Evolutionary conservation across 2,797 vertebrate genomes (phyloP).

Genomic region (Squalus acanthias): DNA sequence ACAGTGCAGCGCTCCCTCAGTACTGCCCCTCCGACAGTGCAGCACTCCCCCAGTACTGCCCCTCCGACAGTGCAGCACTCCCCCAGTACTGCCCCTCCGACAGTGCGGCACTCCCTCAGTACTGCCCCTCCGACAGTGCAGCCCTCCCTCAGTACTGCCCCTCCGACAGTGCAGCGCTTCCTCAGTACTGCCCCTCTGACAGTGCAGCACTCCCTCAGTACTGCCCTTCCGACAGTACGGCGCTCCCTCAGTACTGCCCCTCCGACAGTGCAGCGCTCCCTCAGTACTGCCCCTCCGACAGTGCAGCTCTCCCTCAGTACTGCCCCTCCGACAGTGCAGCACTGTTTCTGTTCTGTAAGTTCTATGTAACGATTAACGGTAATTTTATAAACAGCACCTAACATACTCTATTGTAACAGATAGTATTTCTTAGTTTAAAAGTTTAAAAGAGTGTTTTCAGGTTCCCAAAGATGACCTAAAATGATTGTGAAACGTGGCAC

Average conservation of each 20-base stretch:
- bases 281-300: neutral
- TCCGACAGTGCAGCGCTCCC: neutral
- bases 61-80: neutral
- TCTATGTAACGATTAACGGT: too few species aligned
- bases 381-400: too few species aligned
- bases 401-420: too few species aligned
- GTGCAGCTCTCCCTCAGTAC: neutral
- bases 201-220: neutral
- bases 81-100: neutral
- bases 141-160: neutral
- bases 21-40: neutral
- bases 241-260: too few species aligned
- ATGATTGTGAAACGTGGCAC: too few species aligned
- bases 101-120: neutral
- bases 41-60: neutral
- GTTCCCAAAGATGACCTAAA: too few species aligned
- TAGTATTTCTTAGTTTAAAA: too few species aligned
- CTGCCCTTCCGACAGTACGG: neutral
- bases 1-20: neutral
- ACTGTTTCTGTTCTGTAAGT: neutral
- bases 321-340: neutral
- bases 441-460: too few species aligned
- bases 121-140: neutral
- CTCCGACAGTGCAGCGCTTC: too few species aligned
- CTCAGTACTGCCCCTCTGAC: neutral